Evolutionary conservation across 2,797 vertebrate species (phyloP), one percentile per base, ranked within the genome.

Genomic region (Coregonus suidteri): DNA sequence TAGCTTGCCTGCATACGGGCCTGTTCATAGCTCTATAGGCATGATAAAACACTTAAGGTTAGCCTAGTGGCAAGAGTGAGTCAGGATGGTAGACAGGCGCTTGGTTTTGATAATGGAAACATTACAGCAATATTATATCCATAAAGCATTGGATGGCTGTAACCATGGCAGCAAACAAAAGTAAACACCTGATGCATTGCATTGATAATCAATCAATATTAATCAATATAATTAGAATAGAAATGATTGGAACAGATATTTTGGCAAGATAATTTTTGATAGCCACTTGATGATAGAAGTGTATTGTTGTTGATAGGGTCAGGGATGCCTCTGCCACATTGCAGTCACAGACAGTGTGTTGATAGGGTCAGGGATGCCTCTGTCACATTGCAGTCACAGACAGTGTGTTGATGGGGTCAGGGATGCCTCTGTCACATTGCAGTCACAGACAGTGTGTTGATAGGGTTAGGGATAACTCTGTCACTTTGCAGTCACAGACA

Each of bases 1-100:
- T 47, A 47, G 41, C 37, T 7, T 11, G 41, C 7, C 41, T 47
- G 41, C 41, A 47, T 47, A 47, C 7, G 7, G 7, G 41, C 7
- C 41, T 11, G 41, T 47, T 47, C 7, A 47, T 1, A 11, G 9
- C 41, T 9, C 41, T 47, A 47, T 47, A 11, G 79, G 82, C 75
- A 67, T 80, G 81, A 81, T 89, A 85, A 88, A 84, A 87, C 73
- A 56, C 73, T 59, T 25, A 56, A 77, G 11, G 37, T 54, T 78
- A 71, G 65, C 74, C 1, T 25, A 56, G 74, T 70, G 67, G 75
- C 85, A 84, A 84, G 83, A 84, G 85, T 75, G 84, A 69, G 77
- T 77, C 68, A 51, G 14, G 67, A 86, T 88, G 83, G 86, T 76
- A 83, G 71, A 69, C 31, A 69, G 31, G 20, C 52, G 59, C 75